Evolutionary conservation across 2,113 vertebrate species (phyloP).

Genomic region (Rattus norvegicus): GRCr8 NC_086034.1:54174501-54175000

Average conservation of each 20-base stretch:
- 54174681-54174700: conserved; percentile 33
- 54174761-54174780: neutral
- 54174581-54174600: neutral
- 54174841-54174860: neutral
- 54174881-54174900: neutral
- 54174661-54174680: conserved; percentile 25
- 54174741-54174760: too few relatives aligned
- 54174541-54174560: conserved; percentile 53
- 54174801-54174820: neutral
- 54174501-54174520: neutral
- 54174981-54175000: neutral
- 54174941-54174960: too few relatives aligned
- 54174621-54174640: conserved; percentile 1
- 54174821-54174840: neutral
- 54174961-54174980: too few relatives aligned
- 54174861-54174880: neutral
- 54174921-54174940: too few relatives aligned
- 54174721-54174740: neutral
- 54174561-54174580: conserved; percentile 12
- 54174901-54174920: too few relatives aligned
- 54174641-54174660: neutral
- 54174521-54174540: conserved; percentile 24
- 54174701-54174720: neutral
- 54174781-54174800: neutral
- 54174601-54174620: neutral